Evolutionary conservation across 2,888 invertebrate species (phyloP).

Genomic region (Hypomecis atomaria): DNA sequence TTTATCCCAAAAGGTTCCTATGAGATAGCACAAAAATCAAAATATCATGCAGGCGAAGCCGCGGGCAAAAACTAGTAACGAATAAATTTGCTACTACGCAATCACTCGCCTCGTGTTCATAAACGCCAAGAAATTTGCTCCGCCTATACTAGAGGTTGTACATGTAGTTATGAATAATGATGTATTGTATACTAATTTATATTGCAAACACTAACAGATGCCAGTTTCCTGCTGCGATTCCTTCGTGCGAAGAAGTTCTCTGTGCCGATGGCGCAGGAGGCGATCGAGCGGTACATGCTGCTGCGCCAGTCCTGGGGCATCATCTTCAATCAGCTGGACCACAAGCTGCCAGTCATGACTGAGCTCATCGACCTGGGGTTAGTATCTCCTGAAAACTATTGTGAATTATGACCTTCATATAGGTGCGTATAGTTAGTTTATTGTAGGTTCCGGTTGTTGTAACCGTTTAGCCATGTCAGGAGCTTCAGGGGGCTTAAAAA

Average conservation of each 20-base stretch:
- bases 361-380: slow-evolving; percentile 89
- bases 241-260: slow-evolving; percentile 92
- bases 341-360: slow-evolving; percentile 87
- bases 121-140: too few relatives aligned
- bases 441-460: too few relatives aligned
- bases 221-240: slow-evolving; percentile 89
- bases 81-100: too few relatives aligned
- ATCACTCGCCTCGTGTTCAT: too few relatives aligned
- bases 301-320: slow-evolving; percentile 91
- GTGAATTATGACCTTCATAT: background rate
- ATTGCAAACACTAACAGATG: slow-evolving; percentile 75
- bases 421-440: background rate
- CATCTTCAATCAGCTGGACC: slow-evolving; percentile 90
- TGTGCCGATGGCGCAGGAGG: slow-evolving; percentile 91
- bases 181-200: background rate
- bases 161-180: background rate
- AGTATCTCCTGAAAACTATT: slow-evolving; percentile 43
- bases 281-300: slow-evolving; percentile 90
- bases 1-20: too few relatives aligned
- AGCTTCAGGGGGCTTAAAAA: too few relatives aligned
- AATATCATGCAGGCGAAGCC: too few relatives aligned
- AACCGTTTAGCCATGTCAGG: too few relatives aligned
- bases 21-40: too few relatives aligned
- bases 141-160: too few relatives aligned
- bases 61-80: too few relatives aligned